phyloP scores from a whole-genome alignment of 2,888 invertebrate genomes.

The Sphaerophoria rueppellii region DNA sequence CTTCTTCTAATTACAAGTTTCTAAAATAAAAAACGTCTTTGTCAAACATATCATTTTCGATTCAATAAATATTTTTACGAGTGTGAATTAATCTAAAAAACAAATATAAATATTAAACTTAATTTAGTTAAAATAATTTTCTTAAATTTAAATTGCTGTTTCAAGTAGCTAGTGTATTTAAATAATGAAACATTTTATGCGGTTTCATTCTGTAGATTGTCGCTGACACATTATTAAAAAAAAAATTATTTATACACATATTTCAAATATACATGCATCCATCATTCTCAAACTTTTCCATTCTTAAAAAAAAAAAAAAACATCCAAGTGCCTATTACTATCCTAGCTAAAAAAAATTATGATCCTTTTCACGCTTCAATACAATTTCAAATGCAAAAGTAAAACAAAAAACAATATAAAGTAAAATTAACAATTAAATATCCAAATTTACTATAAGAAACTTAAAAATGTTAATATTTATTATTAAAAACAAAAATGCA shows the following conservation, averaged over 20 bases:
- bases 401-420: slow-evolving; percentile 10
- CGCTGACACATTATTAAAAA: slow-evolving; percentile 28
- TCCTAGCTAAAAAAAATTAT: slow-evolving; percentile 50
- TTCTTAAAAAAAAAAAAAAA: slow-evolving; percentile 30
- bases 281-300: neutral
- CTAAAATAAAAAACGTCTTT: too few species aligned
- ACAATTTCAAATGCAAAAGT: slow-evolving; percentile 33
- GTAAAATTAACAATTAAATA: slow-evolving; percentile 4
- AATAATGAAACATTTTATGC: slow-evolving; percentile 48
- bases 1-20: too few species aligned
- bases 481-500: slow-evolving; percentile 17
- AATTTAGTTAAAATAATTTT: neutral
- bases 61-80: too few species aligned
- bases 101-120: slow-evolving; percentile 7
- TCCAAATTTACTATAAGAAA: slow-evolving; percentile 23
- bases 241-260: slow-evolving; percentile 18
- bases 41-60: too few species aligned
- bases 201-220: slow-evolving; percentile 62
- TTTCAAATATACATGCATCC: slow-evolving; percentile 37
- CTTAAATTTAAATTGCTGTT: neutral
- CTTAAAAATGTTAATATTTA: slow-evolving; percentile 14
- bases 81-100: too few species aligned
- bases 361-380: slow-evolving; percentile 40
- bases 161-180: slow-evolving; percentile 45
- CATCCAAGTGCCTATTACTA: slow-evolving; percentile 72